A percentile compares a stretch with the other conserved stretches of the same genome.
Conservation (phyloP, 2,888 invertebrate species). For the Melinopterus prodromus region DNA sequence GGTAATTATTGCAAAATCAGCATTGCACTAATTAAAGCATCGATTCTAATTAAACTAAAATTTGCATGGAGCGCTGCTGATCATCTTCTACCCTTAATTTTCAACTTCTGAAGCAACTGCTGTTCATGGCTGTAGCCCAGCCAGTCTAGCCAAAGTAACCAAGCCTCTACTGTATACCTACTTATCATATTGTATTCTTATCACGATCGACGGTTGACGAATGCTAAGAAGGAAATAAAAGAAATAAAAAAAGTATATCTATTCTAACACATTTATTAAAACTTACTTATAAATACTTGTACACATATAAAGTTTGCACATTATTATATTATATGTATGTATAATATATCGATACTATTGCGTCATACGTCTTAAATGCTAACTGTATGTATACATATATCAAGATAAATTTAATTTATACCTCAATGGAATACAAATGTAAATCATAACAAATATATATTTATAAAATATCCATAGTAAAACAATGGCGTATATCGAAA, state of each 20-base stretch:
- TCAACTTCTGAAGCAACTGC: no score
- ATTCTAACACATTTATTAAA: conserved; percentile 46
- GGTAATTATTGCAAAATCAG: no score
- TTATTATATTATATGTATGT: conserved; percentile 14
- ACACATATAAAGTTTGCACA: conserved; percentile 37
- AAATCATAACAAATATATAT: conserved; percentile 43
- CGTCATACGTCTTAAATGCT: conserved; percentile 14
- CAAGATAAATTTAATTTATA: conserved; percentile 28
- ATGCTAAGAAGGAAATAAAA: neutral
- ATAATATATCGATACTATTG: conserved; percentile 27
- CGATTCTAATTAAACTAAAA: no score
- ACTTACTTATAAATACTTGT: conserved; percentile 44
- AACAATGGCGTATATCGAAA: conserved; percentile 4
- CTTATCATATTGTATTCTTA: no score
- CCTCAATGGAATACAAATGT: conserved; percentile 38
- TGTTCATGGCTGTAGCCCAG: no score
- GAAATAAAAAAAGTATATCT: conserved; percentile 22
- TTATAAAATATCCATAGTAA: conserved; percentile 24
- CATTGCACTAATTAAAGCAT: no score
- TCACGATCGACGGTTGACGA: no score
- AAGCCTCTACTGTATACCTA: no score
- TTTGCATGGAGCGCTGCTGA: no score
- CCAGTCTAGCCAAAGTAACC: no score
- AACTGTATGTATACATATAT: conserved; percentile 28
- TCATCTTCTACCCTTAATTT: no score